Evolutionary conservation across 2,113 vertebrate species (phyloP).

Genomic region (Cyanoramphus novaezelandiae): DNA sequence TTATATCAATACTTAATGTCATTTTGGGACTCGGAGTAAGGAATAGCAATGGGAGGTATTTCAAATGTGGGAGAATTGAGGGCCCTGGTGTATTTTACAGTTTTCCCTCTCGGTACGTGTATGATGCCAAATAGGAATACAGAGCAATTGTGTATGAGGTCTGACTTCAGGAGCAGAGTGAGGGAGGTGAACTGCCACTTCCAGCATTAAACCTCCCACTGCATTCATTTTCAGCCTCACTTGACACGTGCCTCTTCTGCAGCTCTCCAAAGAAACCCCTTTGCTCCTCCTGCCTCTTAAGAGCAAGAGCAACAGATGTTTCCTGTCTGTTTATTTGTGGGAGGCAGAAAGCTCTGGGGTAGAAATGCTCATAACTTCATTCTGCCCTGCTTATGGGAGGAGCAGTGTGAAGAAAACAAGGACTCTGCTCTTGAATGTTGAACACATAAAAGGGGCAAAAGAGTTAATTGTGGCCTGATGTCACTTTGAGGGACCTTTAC

Average conservation of each 20-base stretch:
- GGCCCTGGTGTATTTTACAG: background rate
- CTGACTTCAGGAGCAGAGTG: background rate
- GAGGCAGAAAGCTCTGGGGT: background rate
- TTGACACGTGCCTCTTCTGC: background rate
- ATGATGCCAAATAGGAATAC: background rate
- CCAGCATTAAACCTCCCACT: background rate
- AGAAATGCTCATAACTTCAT: background rate
- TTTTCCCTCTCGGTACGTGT: background rate
- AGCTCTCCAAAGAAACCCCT: background rate
- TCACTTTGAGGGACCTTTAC: background rate
- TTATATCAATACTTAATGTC: background rate
- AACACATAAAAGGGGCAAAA: fast-evolving
- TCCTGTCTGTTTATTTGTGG: background rate
- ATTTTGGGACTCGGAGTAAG: background rate
- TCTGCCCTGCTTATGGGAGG: background rate
- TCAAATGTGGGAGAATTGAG: background rate
- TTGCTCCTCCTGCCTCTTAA: background rate
- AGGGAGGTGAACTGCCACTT: background rate
- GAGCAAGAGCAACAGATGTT: background rate
- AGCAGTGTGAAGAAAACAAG: background rate
- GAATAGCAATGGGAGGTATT: background rate
- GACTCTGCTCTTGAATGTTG: background rate
- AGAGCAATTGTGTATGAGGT: background rate
- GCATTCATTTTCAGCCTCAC: background rate
- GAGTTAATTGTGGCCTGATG: background rate